These are phyloP conservation scores for Tragelaphus imberbis DNA, from an alignment of 2,113 vertebrate genomes.

Conservation along the genomic window DNA sequence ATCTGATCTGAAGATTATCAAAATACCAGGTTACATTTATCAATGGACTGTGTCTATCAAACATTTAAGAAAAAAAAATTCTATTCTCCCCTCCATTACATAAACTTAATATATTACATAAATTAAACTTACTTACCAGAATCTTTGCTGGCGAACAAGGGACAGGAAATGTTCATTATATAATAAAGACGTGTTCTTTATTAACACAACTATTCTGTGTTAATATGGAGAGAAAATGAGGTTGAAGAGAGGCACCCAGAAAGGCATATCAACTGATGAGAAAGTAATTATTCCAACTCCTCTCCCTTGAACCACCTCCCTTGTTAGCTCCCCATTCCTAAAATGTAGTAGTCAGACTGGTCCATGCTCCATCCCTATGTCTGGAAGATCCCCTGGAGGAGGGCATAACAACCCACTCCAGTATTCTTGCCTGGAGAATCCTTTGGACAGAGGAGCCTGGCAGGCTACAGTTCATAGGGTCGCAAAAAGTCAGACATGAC, in stretches of 20 bases:
- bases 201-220: neutral
- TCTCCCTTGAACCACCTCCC: neutral
- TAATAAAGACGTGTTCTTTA: neutral
- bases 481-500: neutral
- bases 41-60: neutral
- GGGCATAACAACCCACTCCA: neutral
- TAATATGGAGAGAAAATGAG: neutral
- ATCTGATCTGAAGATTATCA: neutral
- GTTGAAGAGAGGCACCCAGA: neutral
- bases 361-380: neutral
- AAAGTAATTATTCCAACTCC: neutral
- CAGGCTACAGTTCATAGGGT: neutral
- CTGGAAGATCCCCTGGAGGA: neutral
- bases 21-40: neutral
- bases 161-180: neutral
- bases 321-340: neutral
- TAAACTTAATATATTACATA: neutral
- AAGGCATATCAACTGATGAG: neutral
- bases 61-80: neutral
- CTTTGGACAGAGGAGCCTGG: neutral
- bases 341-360: neutral
- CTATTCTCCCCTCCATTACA: neutral
- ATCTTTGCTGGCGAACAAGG: neutral
- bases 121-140: neutral
- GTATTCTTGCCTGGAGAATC: neutral